Percentiles rank a stretch among this genome's conserved stretches.
Conservation (phyloP, 2,888 invertebrate species). For the Alitta virens region DNA sequence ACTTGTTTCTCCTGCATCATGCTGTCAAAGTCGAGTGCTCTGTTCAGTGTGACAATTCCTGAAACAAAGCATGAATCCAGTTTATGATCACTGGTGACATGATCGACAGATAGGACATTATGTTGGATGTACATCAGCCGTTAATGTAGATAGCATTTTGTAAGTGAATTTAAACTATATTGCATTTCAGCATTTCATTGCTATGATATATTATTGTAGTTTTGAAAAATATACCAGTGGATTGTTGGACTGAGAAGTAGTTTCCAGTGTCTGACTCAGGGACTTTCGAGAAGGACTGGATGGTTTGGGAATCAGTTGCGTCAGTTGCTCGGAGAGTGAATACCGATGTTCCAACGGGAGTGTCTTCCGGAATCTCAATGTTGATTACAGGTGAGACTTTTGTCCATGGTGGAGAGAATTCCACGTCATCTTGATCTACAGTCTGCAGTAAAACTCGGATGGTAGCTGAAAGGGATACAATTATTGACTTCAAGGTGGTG, state of each 20-base stretch:
- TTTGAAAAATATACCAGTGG: conserved; percentile 11
- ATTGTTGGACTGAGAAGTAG: conserved; percentile 19
- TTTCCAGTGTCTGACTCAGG: conserved; percentile 14
- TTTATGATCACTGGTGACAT: too few species aligned
- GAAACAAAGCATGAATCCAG: too few species aligned
- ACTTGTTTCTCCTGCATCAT: conserved; percentile 2
- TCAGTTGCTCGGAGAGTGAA: too few species aligned
- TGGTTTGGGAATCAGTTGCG: conserved; percentile 7
- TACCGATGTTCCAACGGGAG: not conserved
- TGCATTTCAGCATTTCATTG: too few species aligned
- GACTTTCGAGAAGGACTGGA: conserved; percentile 15
- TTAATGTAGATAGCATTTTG: too few species aligned
- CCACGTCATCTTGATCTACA: not conserved
- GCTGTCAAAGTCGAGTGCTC: conserved; percentile 7
- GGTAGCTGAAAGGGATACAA: conserved; percentile 1
- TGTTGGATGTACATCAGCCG: too few species aligned
- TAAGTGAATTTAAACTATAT: too few species aligned
- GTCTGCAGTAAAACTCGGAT: not conserved
- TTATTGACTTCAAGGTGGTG: too few species aligned
- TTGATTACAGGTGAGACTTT: too few species aligned
- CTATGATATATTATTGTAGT: too few species aligned
- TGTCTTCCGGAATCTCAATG: conserved; percentile 4
- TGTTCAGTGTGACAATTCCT: conserved; percentile 11
- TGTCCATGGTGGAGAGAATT: not conserved
- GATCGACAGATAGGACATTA: too few species aligned